Evolutionary conservation across 2,113 vertebrate species (phyloP).

Genomic region (Lepisosteus oculatus): DNA sequence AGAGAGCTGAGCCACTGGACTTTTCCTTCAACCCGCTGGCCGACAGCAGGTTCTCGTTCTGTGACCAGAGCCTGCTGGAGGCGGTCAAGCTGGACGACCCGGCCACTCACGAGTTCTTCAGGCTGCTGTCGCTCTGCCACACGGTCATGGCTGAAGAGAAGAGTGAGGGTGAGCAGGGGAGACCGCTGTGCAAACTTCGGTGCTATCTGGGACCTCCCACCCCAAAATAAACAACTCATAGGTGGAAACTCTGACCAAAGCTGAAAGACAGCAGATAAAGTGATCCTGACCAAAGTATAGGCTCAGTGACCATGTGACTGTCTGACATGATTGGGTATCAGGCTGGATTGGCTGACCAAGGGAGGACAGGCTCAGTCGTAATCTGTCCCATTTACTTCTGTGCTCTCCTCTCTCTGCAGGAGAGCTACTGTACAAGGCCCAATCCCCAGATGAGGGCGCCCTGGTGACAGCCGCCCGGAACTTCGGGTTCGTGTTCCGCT

Average conservation of each 20-base stretch:
- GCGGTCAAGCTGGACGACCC: conserved; percentile 76
- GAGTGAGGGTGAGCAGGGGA: conserved; percentile 63
- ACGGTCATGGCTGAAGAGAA: conserved; percentile 93
- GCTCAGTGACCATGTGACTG: too few relatives aligned
- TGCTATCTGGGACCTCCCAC: too few relatives aligned
- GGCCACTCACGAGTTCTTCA: conserved; percentile 82
- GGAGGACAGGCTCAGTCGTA: neutral
- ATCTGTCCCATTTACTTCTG: neutral
- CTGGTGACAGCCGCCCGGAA: conserved; percentile 86
- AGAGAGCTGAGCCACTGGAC: conserved; percentile 72
- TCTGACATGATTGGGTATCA: too few relatives aligned
- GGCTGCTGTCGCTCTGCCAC: conserved; percentile 87
- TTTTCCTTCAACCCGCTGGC: conserved; percentile 87
- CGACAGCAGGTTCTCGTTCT: conserved; percentile 79
- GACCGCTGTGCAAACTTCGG: neutral
- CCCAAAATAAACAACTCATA: too few relatives aligned
- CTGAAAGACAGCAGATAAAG: too few relatives aligned
- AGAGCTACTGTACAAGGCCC: conserved; percentile 85
- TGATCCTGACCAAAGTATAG: too few relatives aligned
- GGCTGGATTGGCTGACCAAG: too few relatives aligned
- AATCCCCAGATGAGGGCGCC: conserved; percentile 88
- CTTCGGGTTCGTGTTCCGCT: conserved; percentile 88
- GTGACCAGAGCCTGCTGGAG: conserved; percentile 79
- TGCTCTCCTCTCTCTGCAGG: conserved; percentile 50
- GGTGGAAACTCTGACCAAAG: too few relatives aligned